These are phyloP conservation scores for Romanogobio albipinnatus DNA, from an alignment of 2,113 vertebrate species.

Conservation along the genomic window DNA sequence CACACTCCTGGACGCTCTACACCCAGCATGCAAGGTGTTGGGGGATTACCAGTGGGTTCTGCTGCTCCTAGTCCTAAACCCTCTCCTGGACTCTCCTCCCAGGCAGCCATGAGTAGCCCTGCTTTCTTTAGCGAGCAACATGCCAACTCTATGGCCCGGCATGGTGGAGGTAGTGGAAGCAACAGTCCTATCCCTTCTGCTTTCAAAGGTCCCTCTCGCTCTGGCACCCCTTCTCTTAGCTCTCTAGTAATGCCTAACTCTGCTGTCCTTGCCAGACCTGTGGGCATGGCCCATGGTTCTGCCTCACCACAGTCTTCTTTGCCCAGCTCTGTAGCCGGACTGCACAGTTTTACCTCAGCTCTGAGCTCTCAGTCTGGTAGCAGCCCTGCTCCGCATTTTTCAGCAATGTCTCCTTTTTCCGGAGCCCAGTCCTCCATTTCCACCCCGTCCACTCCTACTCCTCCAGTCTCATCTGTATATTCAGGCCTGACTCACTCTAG, in stretches of 20 bases:
- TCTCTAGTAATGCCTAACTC: slow-evolving; percentile 77
- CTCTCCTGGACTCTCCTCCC: slow-evolving; percentile 44
- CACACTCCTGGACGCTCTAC: slow-evolving; percentile 77
- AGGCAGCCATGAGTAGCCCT: slow-evolving; percentile 25
- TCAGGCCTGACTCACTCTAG: slow-evolving; percentile 78
- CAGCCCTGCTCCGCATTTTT: slow-evolving; percentile 73
- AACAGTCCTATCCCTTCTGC: slow-evolving; percentile 88
- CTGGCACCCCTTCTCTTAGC: slow-evolving; percentile 79
- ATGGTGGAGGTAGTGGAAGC: slow-evolving; percentile 69
- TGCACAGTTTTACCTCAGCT: slow-evolving; percentile 72
- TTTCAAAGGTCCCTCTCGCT: slow-evolving; percentile 87
- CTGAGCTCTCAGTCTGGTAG: slow-evolving; percentile 56
- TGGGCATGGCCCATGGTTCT: slow-evolving; percentile 78
- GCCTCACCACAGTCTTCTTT: slow-evolving; percentile 83
- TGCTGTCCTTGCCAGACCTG: slow-evolving; percentile 73
- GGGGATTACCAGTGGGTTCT: slow-evolving; percentile 70
- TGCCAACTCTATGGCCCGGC: slow-evolving; percentile 73
- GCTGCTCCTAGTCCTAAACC: slow-evolving; percentile 74
- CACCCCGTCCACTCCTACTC: slow-evolving; percentile 67
- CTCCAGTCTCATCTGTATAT: slow-evolving; percentile 73
- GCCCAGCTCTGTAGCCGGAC: slow-evolving; percentile 69
- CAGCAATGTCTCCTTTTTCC: slow-evolving; percentile 84
- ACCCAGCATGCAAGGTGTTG: slow-evolving; percentile 75
- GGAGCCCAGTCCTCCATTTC: slow-evolving; percentile 73
- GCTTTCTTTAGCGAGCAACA: slow-evolving; percentile 73